Percentiles rank a stretch among this genome's conserved stretches.
These are phyloP conservation scores for Aspidiotus rigidus DNA, from an alignment of 2,888 invertebrate species.

Conservation along the genomic window DNA sequence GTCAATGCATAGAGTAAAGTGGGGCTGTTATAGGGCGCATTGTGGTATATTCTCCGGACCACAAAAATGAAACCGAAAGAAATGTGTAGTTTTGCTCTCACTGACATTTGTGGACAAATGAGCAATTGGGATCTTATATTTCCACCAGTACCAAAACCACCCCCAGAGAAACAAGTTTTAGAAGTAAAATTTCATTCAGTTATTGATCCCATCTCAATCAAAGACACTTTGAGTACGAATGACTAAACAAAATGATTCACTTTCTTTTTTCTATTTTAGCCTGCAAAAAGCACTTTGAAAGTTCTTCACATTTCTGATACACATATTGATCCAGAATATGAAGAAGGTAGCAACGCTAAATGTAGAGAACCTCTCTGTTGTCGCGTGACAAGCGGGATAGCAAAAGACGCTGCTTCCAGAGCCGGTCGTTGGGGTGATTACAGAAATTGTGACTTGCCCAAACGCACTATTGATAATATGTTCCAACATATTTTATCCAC, in stretches of 20 bases:
- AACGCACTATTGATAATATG: constrained; percentile 85
- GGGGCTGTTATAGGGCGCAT: constrained; percentile 54
- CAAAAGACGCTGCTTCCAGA: constrained; percentile 62
- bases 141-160: constrained; percentile 78
- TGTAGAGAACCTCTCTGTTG: constrained; percentile 94
- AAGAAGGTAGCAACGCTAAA: constrained; percentile 81
- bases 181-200: constrained; percentile 49
- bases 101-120: constrained; percentile 82
- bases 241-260: neutral
- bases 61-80: constrained; percentile 76
- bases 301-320: constrained; percentile 92
- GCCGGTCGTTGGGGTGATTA: constrained; percentile 96
- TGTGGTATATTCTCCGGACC: constrained; percentile 67
- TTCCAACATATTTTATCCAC: constrained; percentile 77
- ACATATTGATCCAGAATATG: constrained; percentile 89
- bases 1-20: no score
- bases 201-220: no score
- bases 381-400: constrained; percentile 63
- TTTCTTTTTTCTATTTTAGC: neutral
- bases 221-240: neutral
- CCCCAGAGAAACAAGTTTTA: neutral
- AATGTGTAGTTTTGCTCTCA: constrained; percentile 86
- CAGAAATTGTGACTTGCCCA: constrained; percentile 88
- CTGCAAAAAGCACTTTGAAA: constrained; percentile 69
- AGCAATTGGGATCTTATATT: constrained; percentile 87